A percentile compares a stretch with the other conserved stretches of the same genome.
Evolutionary conservation across 2,113 vertebrate species (phyloP).

Genomic region (Cynocephalus volans): DNA sequence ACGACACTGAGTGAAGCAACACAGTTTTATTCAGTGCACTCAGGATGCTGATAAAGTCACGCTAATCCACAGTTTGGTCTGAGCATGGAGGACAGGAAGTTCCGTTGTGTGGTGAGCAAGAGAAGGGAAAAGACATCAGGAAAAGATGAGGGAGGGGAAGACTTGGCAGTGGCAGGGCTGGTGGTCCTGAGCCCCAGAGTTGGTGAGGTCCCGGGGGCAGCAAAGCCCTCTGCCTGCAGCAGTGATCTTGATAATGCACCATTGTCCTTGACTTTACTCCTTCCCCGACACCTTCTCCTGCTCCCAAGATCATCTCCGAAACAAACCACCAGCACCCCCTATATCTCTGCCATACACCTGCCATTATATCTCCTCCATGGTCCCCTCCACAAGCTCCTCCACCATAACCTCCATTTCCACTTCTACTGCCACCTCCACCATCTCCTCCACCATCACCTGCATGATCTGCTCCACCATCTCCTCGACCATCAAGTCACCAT

Average conservation of each 20-base stretch:
- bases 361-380: no score
- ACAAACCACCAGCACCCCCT: neutral
- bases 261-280: no score
- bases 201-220: neutral
- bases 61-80: accelerated
- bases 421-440: no score
- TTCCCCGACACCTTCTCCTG: neutral
- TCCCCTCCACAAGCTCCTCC: no score
- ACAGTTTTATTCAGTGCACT: neutral
- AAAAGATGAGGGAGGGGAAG: neutral
- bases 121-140: neutral
- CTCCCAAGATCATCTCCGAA: neutral
- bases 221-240: neutral
- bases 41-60: accelerated
- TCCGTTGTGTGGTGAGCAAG: neutral
- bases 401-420: no score
- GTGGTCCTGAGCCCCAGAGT: no score
- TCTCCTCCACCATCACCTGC: no score
- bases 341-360: no score
- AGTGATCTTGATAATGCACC: accelerated
- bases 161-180: accelerated
- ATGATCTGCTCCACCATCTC: no score
- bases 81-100: neutral
- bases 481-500: no score
- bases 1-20: neutral